phyloP scores from a whole-genome alignment of 2,797 vertebrate genomes.

The Microchirus variegatus region DNA sequence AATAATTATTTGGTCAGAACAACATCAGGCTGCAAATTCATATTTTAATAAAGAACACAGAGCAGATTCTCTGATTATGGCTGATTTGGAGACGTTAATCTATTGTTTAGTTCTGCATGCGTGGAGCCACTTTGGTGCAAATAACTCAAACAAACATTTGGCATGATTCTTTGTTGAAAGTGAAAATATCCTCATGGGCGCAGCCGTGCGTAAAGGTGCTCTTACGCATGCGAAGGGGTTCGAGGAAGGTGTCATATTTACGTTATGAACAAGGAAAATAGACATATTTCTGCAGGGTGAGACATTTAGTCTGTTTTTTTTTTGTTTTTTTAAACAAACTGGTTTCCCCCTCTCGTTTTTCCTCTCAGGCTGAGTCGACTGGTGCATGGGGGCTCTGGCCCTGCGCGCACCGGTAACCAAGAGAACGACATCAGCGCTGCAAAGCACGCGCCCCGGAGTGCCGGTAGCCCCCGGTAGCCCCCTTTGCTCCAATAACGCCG shows the following conservation, averaged over 20 bases:
- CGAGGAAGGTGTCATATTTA: not conserved
- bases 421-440: constrained; percentile 87
- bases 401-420: constrained; percentile 86
- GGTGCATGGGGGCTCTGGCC: constrained; percentile 53
- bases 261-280: not conserved
- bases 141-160: no score
- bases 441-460: constrained; percentile 87
- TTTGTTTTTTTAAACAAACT: constrained; percentile 15
- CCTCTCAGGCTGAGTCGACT: constrained; percentile 40
- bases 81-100: constrained; percentile 41
- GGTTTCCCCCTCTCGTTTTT: constrained; percentile 19
- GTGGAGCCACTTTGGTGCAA: no score
- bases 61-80: constrained; percentile 41
- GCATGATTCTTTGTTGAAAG: no score
- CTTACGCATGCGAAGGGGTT: not conserved
- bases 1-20: no score
- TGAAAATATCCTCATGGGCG: not conserved
- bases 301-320: constrained; percentile 13
- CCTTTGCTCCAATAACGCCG: constrained; percentile 76
- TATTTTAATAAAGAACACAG: constrained; percentile 10
- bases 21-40: no score
- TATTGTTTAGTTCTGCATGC: constrained; percentile 36
- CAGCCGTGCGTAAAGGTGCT: constrained; percentile 26
- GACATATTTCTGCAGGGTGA: constrained; percentile 16
- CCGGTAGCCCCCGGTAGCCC: constrained; percentile 83